These are phyloP conservation scores for Cenopis cana DNA, from an alignment of 2,888 invertebrate genomes.

Conservation along the genomic window DNA sequence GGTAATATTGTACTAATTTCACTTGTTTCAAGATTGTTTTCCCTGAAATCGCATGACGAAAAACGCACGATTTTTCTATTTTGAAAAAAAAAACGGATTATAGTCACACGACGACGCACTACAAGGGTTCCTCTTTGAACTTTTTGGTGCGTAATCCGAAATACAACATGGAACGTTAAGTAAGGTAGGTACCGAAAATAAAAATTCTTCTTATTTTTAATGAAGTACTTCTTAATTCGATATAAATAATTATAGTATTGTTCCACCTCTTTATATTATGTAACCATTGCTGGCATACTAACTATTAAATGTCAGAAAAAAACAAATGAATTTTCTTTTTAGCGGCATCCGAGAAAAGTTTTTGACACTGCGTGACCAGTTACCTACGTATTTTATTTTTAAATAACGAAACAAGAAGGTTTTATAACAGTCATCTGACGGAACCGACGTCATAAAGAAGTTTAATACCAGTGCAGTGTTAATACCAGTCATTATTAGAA, in stretches of 20 bases:
- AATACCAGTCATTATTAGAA: slow-evolving; percentile 11
- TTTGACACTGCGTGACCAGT: slow-evolving; percentile 3
- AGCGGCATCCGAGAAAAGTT: slow-evolving; percentile 5
- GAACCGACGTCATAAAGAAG: not conserved
- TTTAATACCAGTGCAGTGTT: not conserved
- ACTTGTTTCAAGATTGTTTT: no score
- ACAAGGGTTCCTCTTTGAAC: no score
- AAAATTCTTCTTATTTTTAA: no score
- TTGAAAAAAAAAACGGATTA: no score
- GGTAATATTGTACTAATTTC: no score
- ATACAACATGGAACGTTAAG: no score
- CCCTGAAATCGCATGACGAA: no score
- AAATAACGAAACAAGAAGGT: slow-evolving; percentile 11
- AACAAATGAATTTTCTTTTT: slow-evolving; percentile 14
- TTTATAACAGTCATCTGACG: slow-evolving; percentile 1
- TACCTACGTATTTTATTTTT: not conserved
- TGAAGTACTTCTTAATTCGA: not conserved
- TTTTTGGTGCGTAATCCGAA: no score
- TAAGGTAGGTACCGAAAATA: no score
- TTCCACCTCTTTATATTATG: not conserved
- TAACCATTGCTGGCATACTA: not conserved
- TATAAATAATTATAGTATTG: not conserved
- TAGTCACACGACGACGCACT: no score
- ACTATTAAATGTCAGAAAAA: not conserved
- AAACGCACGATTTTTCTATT: no score